Base-by-base conservation (phyloP, 2,888 invertebrate species). In the Penaeus monodon region DNA sequence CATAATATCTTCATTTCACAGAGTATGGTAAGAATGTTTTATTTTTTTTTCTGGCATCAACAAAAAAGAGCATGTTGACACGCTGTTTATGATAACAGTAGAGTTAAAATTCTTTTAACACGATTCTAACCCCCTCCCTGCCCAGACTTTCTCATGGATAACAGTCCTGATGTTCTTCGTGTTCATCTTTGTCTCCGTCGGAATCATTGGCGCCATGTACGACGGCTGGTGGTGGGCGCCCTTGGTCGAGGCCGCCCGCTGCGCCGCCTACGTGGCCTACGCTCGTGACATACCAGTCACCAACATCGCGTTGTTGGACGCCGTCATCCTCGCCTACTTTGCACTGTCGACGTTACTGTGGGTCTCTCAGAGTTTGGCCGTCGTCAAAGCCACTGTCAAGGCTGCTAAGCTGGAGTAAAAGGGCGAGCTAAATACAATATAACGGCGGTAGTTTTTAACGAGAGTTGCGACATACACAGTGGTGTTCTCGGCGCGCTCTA, bases 201-300 rank as follows among this genome's bases (percentile, higher is more conserved):
- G 86, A n/a, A 87, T 84, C 79, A 79, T 87, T 38, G 89, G 89
- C 4, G 86, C 89, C 64, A 84, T 89, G 81, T 89, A 87, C 49
- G 89, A 89, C 64, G 89, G 89, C 24, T 84, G 86, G 86, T 80
- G 85, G 78, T 86, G 89, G 81, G 89, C 89, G 64, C 80, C 86
- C 64, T 73, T 89, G 29, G 78, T 87, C 38, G 89, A 89, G 64
- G 84, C 87, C 33, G 81, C 84, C 65, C 84, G 89, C 3, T 89
- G 89, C 27, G 65, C 68, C n/a, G 68, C 49, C 65, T 88, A 84
- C 78, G 57, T 88, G 4, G 68, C 77, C 65, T 89, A 84, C 68
- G 84, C 87, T 64, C 44, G 81, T 24, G 49, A 29, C 33, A 10
- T 8, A 10, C 74, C 86, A 10, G 57, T 88, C 65, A 44, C 64